phyloP scores from a whole-genome alignment of 2,888 invertebrate genomes.

The Habroteleia sp. region DNA sequence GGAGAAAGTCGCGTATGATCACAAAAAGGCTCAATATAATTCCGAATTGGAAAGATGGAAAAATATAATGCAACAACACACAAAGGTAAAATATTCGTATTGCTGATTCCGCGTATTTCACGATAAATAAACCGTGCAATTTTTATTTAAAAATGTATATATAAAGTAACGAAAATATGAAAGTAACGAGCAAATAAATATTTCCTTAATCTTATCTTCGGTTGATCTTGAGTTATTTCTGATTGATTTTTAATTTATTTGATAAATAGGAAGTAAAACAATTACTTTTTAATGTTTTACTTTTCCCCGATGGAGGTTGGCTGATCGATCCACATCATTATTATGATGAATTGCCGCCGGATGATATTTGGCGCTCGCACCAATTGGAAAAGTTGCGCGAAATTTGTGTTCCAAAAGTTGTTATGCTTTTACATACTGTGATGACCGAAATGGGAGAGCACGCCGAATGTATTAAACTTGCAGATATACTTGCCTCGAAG shows the following conservation, averaged over 20 bases:
- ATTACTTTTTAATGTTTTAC: constrained; percentile 90
- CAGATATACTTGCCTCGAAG: constrained; percentile 90
- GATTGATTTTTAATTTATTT: no score
- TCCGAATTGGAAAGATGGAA: constrained; percentile 90
- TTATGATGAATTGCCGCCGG: constrained; percentile 81
- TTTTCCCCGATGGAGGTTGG: constrained; percentile 96
- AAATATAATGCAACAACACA: constrained; percentile 86
- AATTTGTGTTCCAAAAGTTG: constrained; percentile 92
- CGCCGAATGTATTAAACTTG: constrained; percentile 88
- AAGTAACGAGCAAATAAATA: no score
- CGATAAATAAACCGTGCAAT: no score
- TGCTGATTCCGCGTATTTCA: no score
- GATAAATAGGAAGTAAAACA: constrained; percentile 86
- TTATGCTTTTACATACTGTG: constrained; percentile 89
- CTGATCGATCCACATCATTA: constrained; percentile 86
- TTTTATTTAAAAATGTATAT: no score
- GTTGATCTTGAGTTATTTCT: no score
- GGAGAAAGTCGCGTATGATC: constrained; percentile 94
- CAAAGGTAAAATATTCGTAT: constrained; percentile 83
- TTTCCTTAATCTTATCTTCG: no score
- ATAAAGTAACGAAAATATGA: no score
- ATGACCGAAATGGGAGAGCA: constrained; percentile 89
- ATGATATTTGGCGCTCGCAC: constrained; percentile 84
- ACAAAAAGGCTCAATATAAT: constrained; percentile 89
- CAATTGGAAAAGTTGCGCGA: constrained; percentile 89